Base-by-base conservation (phyloP, 2,888 invertebrate species). In the Capitulum mitella region DNA sequence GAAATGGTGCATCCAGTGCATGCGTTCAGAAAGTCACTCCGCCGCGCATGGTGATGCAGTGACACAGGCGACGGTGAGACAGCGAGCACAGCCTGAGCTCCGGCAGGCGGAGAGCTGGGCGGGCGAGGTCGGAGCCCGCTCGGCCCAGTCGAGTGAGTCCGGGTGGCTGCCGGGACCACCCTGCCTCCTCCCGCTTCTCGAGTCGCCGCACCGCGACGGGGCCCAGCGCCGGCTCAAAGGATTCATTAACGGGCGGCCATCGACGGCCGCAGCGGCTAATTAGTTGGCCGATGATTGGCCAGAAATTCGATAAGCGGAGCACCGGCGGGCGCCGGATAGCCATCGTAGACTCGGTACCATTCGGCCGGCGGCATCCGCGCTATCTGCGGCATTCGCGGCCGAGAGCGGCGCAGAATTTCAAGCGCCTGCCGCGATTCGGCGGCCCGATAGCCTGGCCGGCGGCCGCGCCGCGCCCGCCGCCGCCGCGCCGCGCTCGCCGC, bases 231-330 rank as follows among this genome's bases (percentile, higher is more conserved):
- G 70, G 37, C 70, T 70, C 70, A 34, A 70, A 70, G 37, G 70
- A 70, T 70, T 70, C 70, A 70, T 70, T 37, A 70, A 3, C 61
- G 34, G 19, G 5, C 34, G 19, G 5, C 22, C 22, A 70, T 37
- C 37, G 37, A 32, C 8, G 16, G 14, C 37, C 19, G 54, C 5
- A 19, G 34, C 22, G 32, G 16, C 70, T 32, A 34, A 70, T 70
- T 37, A 22, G 37, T 37, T 26, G 70, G 19, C 70, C 37, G 64
- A 3, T 37, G 37, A 70, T 34, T 70, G 70, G 70, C 19, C 70
- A 70, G 70, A 22, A 70, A 70, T 37, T 70, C 70, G 70, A 70
- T 70, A 70, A 37, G 34, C 70, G 37, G 70, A 19, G 34, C 70
- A 6, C 37, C 8, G 22, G 70, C 10, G 70, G 70, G 29, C 58